Percentiles rank a stretch among this genome's conserved stretches.
These are phyloP conservation scores for Helicoverpa assulta DNA, from an alignment of 2,888 invertebrate genomes.

Conservation along the genomic window DNA sequence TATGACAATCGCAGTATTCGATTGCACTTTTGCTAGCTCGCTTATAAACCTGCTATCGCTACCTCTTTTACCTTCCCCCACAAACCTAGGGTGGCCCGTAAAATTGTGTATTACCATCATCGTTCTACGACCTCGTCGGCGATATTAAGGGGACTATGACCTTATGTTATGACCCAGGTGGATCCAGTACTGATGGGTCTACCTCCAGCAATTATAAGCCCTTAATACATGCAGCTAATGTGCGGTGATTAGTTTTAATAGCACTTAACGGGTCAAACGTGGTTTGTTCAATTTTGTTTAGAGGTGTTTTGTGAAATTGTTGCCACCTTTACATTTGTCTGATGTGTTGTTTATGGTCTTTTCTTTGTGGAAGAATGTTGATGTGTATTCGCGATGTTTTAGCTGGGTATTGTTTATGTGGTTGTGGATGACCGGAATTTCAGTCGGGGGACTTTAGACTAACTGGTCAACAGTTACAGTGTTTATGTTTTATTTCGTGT, in stretches of 20 bases:
- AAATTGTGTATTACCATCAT: constrained; percentile 88
- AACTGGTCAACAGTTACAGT: too few species aligned
- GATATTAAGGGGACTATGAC: constrained; percentile 84
- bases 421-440: too few species aligned
- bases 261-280: constrained; percentile 40
- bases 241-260: constrained; percentile 50
- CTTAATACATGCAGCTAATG: constrained; percentile 49
- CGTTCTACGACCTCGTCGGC: constrained; percentile 77
- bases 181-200: constrained; percentile 59
- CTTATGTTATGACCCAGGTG: constrained; percentile 73
- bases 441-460: too few species aligned
- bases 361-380: neutral
- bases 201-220: constrained; percentile 53
- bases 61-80: constrained; percentile 58
- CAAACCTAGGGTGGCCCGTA: constrained; percentile 79
- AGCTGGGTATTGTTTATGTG: neutral
- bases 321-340: constrained; percentile 36
- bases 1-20: too few species aligned
- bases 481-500: too few species aligned
- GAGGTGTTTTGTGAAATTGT: constrained; percentile 35
- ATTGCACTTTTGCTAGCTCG: neutral
- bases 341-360: neutral
- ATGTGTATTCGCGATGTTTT: neutral
- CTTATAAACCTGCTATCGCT: constrained; percentile 34
- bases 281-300: constrained; percentile 39